Percentiles rank a stretch among this genome's conserved stretches.
Evolutionary conservation across 2,888 invertebrate species (phyloP).

Genomic region (Diarsia rubi): DNA sequence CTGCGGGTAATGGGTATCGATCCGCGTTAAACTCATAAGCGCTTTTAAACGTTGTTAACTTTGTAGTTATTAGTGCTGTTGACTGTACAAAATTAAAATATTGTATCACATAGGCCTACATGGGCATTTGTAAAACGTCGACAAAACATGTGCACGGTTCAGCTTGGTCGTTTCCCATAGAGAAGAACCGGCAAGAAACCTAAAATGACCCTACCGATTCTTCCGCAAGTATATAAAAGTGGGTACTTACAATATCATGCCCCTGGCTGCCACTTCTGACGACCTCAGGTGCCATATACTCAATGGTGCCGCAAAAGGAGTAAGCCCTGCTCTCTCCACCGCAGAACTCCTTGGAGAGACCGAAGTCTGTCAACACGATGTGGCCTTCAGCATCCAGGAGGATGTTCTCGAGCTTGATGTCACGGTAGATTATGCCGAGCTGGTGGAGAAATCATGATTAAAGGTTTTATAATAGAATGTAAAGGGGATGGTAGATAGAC

Average conservation of each 20-base stretch:
- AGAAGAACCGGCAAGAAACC: no score
- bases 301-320: constrained; percentile 99
- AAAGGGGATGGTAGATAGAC: not conserved
- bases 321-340: constrained; percentile 95
- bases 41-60: no score
- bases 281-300: constrained; percentile 99
- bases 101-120: no score
- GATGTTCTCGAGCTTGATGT: constrained; percentile 99
- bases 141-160: no score
- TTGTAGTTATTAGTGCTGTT: no score
- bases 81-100: no score
- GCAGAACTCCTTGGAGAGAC: constrained; percentile 98
- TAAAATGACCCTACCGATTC: not conserved
- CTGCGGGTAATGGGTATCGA: constrained; percentile 1
- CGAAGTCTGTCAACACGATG: constrained; percentile 99
- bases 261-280: constrained; percentile 96
- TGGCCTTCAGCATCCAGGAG: constrained; percentile 98
- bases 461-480: not conserved
- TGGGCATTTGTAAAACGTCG: no score
- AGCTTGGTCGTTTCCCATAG: no score
- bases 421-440: constrained; percentile 99
- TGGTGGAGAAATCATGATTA: constrained; percentile 81
- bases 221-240: not conserved
- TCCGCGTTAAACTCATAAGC: not conserved
- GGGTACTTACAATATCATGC: constrained; percentile 97